Conservation (phyloP, 2,797 vertebrate species). For the Harpagifer antarcticus region DNA sequence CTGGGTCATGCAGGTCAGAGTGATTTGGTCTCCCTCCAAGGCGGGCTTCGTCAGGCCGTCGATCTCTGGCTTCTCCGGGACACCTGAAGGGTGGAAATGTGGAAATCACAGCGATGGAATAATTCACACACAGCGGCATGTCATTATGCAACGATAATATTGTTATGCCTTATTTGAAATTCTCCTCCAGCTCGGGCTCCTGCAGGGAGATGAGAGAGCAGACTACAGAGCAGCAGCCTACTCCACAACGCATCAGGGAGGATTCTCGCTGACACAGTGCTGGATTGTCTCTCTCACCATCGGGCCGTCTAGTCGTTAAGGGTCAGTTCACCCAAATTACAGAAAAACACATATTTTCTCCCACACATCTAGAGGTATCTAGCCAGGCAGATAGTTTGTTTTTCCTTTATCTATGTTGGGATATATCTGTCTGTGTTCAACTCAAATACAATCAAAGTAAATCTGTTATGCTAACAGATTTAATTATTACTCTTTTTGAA, state of each 20-base stretch:
- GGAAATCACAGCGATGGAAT: conserved; percentile 46
- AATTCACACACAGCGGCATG: conserved; percentile 38
- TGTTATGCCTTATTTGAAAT: conserved; percentile 44
- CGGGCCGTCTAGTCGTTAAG: background rate
- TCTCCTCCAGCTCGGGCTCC: conserved; percentile 41
- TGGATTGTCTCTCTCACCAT: conserved; percentile 6
- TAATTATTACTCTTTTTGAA: background rate
- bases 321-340: conserved; percentile 20
- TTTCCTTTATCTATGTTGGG: background rate
- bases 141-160: conserved; percentile 60
- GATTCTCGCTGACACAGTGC: conserved; percentile 14
- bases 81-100: conserved; percentile 83
- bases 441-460: conserved; percentile 3
- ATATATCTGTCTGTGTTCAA: background rate
- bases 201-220: conserved; percentile 54
- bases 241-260: conserved; percentile 24
- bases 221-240: conserved; percentile 37
- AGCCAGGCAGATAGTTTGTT: background rate
- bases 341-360: conserved; percentile 17
- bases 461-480: conserved; percentile 8
- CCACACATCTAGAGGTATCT: background rate
- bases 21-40: conserved; percentile 95
- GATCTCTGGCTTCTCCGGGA: conserved; percentile 97
- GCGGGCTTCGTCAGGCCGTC: conserved; percentile 94
- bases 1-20: conserved; percentile 96